phyloP scores from a whole-genome alignment of 2,888 invertebrate genomes.

The Coelinius sp. region DNA sequence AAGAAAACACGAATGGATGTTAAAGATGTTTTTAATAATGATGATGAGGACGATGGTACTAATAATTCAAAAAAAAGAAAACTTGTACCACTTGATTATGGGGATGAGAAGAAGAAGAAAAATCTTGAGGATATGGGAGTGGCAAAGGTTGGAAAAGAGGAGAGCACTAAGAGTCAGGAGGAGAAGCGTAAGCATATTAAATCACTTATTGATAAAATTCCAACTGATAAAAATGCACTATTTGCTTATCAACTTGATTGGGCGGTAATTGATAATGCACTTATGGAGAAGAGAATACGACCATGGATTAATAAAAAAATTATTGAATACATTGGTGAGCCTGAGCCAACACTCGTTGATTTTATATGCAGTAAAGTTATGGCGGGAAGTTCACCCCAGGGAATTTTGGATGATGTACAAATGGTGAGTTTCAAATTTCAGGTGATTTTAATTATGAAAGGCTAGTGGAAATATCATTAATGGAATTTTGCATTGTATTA shows the following conservation, averaged over 20 bases:
- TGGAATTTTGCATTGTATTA: conserved; percentile 49
- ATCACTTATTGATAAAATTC: conserved; percentile 97
- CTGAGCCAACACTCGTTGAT: conserved; percentile 97
- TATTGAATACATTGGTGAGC: conserved; percentile 99
- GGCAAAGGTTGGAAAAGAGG: conserved; percentile 74
- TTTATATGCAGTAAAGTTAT: conserved; percentile 99
- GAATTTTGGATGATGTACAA: conserved; percentile 97
- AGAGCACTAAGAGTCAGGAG: conserved; percentile 83
- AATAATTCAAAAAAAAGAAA: conserved; percentile 79
- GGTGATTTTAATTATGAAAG: background rate
- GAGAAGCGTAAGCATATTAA: conserved; percentile 98
- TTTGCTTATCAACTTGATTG: conserved; percentile 96
- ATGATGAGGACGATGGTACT: conserved; percentile 79
- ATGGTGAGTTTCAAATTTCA: conserved; percentile 80
- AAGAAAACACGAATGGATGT: conserved; percentile 81
- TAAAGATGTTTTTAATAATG: conserved; percentile 88
- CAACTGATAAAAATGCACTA: conserved; percentile 96
- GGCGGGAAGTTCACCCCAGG: conserved; percentile 92
- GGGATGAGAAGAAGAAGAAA: conserved; percentile 74
- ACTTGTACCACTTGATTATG: conserved; percentile 82
- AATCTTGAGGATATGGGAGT: conserved; percentile 67
- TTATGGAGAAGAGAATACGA: conserved; percentile 96
- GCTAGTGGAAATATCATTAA: conserved; percentile 8
- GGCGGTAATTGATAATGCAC: conserved; percentile 82
- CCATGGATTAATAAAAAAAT: conserved; percentile 99